Conservation (phyloP, 2,113 vertebrate genomes). For the Aegithalos caudatus region DNA sequence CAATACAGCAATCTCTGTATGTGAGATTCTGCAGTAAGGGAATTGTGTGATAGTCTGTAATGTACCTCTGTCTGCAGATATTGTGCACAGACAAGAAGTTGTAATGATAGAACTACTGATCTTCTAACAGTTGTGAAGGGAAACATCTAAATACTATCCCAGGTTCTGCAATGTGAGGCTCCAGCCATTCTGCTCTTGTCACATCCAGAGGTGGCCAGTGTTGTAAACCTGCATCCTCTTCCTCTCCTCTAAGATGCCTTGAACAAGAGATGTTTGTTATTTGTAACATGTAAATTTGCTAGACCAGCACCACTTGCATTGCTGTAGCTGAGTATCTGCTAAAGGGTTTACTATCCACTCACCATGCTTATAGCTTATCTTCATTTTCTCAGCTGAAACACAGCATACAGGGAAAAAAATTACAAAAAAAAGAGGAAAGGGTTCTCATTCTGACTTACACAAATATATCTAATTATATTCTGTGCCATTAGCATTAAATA, state of each 20-base stretch:
- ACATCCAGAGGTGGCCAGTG: background rate
- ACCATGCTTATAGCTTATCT: background rate
- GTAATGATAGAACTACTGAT: background rate
- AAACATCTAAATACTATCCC: background rate
- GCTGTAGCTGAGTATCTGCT: background rate
- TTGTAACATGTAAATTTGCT: background rate
- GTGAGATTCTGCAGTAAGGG: background rate
- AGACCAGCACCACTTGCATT: background rate
- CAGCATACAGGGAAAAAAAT: background rate
- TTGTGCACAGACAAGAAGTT: background rate
- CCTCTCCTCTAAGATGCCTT: background rate
- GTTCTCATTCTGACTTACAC: background rate
- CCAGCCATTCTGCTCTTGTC: background rate
- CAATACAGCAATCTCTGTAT: background rate
- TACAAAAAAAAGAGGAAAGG: background rate
- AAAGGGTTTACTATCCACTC: background rate
- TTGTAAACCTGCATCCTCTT: background rate
- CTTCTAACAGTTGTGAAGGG: background rate
- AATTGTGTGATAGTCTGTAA: background rate
- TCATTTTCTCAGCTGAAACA: constrained; percentile 1
- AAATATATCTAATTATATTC: constrained; percentile 48
- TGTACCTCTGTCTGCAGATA: background rate
- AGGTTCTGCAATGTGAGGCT: background rate
- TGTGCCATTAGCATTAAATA: background rate
- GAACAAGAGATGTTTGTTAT: background rate